phyloP scores from a whole-genome alignment of 2,797 vertebrate species.

The Characodon lateralis region DNA sequence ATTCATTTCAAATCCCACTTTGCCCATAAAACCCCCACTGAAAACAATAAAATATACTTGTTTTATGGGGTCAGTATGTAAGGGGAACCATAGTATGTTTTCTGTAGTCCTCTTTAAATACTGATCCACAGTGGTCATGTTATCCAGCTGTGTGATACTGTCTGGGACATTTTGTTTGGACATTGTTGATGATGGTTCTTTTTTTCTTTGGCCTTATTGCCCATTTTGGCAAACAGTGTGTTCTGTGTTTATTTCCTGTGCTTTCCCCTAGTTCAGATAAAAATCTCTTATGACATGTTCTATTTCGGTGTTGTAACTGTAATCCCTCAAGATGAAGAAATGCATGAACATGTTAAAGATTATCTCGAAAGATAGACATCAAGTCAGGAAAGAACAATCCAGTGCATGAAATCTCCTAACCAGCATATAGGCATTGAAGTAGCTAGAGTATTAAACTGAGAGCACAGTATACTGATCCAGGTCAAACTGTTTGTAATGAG shows the following conservation, averaged over 20 bases:
- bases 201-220: slow-evolving; percentile 29
- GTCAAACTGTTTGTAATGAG: not conserved
- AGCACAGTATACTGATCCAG: not conserved
- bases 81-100: not conserved
- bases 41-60: not conserved
- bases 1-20: slow-evolving; percentile 32
- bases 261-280: slow-evolving; percentile 4
- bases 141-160: slow-evolving; percentile 44
- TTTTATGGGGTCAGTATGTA: not conserved
- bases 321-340: not conserved
- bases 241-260: slow-evolving; percentile 1
- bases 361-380: not conserved
- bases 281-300: slow-evolving; percentile 27
- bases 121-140: slow-evolving; percentile 32
- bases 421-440: not conserved
- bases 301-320: slow-evolving; percentile 7
- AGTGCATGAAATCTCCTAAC: not conserved
- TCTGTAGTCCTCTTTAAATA: slow-evolving; percentile 8
- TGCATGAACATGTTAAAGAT: not conserved
- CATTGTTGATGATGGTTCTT: slow-evolving; percentile 44
- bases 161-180: slow-evolving; percentile 54
- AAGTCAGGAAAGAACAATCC: not conserved
- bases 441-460: not conserved
- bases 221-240: slow-evolving; percentile 24
- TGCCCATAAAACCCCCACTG: slow-evolving; percentile 7